Percentiles rank a stretch among this genome's conserved stretches.
Conservation (phyloP, 2,113 vertebrate species). For the Naja naja region DNA sequence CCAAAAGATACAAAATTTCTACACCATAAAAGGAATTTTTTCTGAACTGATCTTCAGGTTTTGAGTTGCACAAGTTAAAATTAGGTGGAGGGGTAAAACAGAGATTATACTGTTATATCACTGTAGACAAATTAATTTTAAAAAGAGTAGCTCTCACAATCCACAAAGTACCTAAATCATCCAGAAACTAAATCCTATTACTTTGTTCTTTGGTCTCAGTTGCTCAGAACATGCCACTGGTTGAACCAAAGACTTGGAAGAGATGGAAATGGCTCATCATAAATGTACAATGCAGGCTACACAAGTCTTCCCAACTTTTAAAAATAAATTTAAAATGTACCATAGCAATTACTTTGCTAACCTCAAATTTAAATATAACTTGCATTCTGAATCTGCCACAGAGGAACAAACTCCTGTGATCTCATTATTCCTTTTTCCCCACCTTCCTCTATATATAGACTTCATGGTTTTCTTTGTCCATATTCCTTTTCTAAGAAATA, state of each 20-base stretch:
- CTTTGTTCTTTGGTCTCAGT: background rate
- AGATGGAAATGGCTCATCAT: too few species aligned
- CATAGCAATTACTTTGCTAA: background rate
- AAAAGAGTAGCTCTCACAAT: background rate
- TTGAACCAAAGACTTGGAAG: background rate
- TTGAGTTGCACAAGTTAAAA: background rate
- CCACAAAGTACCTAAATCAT: background rate
- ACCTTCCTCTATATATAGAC: background rate
- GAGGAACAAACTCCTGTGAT: background rate
- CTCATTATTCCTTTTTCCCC: background rate
- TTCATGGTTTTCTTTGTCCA: background rate
- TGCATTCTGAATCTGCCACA: background rate
- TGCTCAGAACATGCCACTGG: background rate
- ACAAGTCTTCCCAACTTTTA: background rate
- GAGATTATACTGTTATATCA: background rate
- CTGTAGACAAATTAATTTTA: background rate
- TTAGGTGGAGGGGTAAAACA: too few species aligned
- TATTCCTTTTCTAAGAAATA: background rate
- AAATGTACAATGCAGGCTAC: background rate
- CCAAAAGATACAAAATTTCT: background rate
- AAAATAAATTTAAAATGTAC: background rate
- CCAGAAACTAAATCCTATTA: background rate
- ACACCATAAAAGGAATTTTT: background rate
- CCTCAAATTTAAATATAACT: background rate
- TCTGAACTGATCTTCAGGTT: background rate